Evolutionary conservation across 2,797 vertebrate species (phyloP).

Genomic region (Periparus ater): DNA sequence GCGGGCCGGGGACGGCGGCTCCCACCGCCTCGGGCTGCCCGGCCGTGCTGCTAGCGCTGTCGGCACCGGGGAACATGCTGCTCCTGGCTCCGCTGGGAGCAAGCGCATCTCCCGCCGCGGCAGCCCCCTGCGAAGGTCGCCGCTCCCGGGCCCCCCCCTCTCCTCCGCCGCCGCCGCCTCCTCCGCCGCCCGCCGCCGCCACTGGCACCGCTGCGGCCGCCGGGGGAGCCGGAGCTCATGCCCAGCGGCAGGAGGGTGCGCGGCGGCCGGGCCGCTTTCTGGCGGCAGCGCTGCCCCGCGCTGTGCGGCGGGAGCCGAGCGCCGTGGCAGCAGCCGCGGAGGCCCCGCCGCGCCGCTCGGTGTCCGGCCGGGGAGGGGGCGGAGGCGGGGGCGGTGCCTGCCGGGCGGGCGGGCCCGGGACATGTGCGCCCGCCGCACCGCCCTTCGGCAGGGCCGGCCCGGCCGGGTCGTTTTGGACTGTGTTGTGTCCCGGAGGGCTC

Average conservation of each 20-base stretch:
- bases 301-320: neutral
- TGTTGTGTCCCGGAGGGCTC: rapidly evolving
- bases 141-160: neutral
- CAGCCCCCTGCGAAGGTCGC: constrained; percentile 16
- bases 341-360: neutral
- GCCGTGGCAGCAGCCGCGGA: neutral
- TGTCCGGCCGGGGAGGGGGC: neutral
- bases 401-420: constrained; percentile 8
- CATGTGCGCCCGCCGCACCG: neutral
- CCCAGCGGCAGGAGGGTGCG: constrained; percentile 32
- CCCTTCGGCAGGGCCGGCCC: neutral
- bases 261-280: neutral
- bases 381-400: neutral
- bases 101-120: constrained; percentile 57
- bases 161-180: neutral
- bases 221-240: constrained; percentile 63
- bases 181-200: neutral
- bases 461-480: rapidly evolving
- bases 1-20: neutral
- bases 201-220: constrained; percentile 44
- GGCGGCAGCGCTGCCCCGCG: neutral
- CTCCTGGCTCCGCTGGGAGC: constrained; percentile 46
- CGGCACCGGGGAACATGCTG: constrained; percentile 68
- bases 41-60: constrained; percentile 53
- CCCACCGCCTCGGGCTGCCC: constrained; percentile 17